Evolutionary conservation across 2,888 invertebrate genomes (phyloP), one percentile per base, ranked within the genome.

Genomic region (Megaustenia siamemsis): DNA sequence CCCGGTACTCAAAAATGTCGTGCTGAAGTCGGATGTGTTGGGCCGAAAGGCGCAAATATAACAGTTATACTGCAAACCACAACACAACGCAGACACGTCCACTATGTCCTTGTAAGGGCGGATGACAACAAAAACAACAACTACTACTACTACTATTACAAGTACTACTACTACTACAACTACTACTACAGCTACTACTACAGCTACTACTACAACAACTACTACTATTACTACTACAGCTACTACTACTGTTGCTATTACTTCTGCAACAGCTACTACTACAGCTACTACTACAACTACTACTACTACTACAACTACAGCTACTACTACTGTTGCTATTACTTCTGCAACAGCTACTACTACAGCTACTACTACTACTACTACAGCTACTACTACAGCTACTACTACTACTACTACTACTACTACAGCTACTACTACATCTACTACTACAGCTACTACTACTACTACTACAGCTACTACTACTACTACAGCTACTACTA

Each of bases 361-460:
- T n/a, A 15, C 68, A 15, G 32, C 68, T 24, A 66, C 68, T 66
- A 24, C 10, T 66, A 24, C 68, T 66, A 18, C 49, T 49, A 18
- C 35, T 24, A n/a, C 60, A 18, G 12, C 60, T n/a, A n/a, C 60
- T 60, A n/a, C 60, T 60, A n/a, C n/a, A 21, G n/a, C 60, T 69
- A 35, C 35, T 69, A 69, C 71, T 69, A 35, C 71, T 69, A 35
- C 71, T 35, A 69, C 71, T 69, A 35, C 71, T 69, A 35, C 71
- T 69, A 69, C 71, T 32, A 40, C 35, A 15, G 35, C 21, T 69
- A 35, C 71, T 35, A 69, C 21, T 69, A 24, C 71, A 18, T 8
- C 71, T 69, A 35, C 71, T 69, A 35, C 71, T 69, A 35, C 35
- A 15, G 35, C 21, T 69, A 35, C 71, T 35, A 69, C 71, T 69